phyloP scores from a whole-genome alignment of 2,113 vertebrate genomes.

The Tautogolabrus adspersus region DNA sequence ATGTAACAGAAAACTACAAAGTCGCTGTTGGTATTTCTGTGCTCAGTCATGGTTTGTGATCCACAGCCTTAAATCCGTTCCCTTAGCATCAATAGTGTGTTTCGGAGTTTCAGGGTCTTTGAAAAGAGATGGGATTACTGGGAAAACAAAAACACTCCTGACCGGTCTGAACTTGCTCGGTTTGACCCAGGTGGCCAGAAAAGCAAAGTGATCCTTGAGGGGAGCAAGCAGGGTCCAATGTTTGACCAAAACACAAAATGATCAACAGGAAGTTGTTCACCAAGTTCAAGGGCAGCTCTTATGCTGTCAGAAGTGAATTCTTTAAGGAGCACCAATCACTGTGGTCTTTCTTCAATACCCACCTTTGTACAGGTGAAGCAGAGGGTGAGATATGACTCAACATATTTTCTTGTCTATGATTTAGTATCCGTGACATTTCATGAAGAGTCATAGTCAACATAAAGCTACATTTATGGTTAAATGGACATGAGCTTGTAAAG shows the following conservation, averaged over 20 bases:
- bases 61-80: accelerated
- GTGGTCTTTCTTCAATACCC: too few relatives aligned
- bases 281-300: neutral
- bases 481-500: too few relatives aligned
- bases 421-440: too few relatives aligned
- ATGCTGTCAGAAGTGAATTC: too few relatives aligned
- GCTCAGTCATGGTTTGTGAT: neutral
- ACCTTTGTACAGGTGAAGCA: too few relatives aligned
- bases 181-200: neutral
- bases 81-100: neutral
- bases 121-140: neutral
- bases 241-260: neutral
- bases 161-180: neutral
- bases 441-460: too few relatives aligned
- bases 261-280: neutral
- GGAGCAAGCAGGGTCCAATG: too few relatives aligned
- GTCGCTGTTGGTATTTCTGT: neutral
- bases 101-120: neutral
- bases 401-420: too few relatives aligned
- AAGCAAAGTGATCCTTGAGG: neutral
- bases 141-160: neutral
- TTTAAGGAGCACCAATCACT: too few relatives aligned
- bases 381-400: too few relatives aligned
- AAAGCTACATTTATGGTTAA: too few relatives aligned
- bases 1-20: neutral